phyloP scores from a whole-genome alignment of 2,113 vertebrate genomes.

The Pan troglodytes region DNA sequence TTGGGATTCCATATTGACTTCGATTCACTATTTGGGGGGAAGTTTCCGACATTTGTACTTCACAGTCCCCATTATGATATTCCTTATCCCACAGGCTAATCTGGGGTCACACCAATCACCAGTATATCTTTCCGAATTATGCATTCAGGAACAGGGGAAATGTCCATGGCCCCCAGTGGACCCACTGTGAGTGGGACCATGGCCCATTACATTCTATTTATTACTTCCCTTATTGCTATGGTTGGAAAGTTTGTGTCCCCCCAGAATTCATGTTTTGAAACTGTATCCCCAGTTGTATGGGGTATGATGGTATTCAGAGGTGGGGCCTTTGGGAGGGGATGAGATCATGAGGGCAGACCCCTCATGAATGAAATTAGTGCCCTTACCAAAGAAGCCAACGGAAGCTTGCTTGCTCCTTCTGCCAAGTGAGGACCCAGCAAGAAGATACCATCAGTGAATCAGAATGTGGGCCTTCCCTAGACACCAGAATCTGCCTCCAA shows the following conservation, averaged over 20 bases:
- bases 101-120: not conserved
- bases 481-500: not conserved
- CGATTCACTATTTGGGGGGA: not conserved
- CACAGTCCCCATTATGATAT: not conserved
- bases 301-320: not conserved
- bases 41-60: not conserved
- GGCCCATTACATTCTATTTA: not conserved
- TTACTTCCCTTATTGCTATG: not conserved
- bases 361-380: not conserved
- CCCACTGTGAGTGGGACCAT: not conserved
- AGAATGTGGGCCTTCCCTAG: not conserved
- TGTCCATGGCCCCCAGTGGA: not conserved
- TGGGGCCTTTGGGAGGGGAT: not conserved
- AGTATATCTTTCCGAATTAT: constrained; percentile 27
- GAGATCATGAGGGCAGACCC: not conserved
- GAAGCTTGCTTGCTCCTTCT: not conserved
- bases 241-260: not conserved
- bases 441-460: not conserved
- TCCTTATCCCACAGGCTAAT: not conserved
- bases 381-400: not conserved
- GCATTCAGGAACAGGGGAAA: not conserved
- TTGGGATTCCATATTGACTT: not conserved
- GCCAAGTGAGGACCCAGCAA: not conserved
- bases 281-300: not conserved
- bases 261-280: not conserved